phyloP scores from a whole-genome alignment of 2,797 vertebrate species.

The Aplochiton taeniatus region DNA sequence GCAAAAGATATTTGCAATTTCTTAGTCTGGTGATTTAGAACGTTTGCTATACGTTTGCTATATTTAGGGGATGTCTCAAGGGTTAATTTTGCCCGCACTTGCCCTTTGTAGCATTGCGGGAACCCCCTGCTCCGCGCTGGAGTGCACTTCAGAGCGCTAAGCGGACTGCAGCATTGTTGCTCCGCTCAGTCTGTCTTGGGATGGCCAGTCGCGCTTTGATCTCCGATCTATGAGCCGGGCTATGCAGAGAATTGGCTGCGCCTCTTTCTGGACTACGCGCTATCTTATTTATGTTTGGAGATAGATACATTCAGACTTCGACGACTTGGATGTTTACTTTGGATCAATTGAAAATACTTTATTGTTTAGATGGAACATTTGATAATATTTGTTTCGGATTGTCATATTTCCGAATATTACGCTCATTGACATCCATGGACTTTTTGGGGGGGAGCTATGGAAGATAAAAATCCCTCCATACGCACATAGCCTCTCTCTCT shows the following conservation, averaged over 20 bases:
- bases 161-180: conserved; percentile 22
- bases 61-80: conserved; percentile 21
- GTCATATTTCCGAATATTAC: no score
- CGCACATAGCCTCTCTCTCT: neutral
- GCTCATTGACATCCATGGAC: no score
- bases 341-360: no score
- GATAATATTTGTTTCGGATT: no score
- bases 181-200: conserved; percentile 8
- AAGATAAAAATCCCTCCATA: no score
- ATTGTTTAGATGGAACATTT: no score
- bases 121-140: conserved; percentile 22
- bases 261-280: neutral
- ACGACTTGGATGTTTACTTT: no score
- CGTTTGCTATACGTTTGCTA: neutral
- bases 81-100: conserved; percentile 23
- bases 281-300: neutral
- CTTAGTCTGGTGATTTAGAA: neutral
- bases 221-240: conserved; percentile 51
- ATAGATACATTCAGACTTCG: no score
- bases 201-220: conserved; percentile 51
- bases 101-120: conserved; percentile 15
- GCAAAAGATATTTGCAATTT: neutral
- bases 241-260: conserved; percentile 14
- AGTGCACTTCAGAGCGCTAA: conserved; percentile 31
- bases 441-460: no score